Percentiles rank a stretch among this genome's conserved stretches.
phyloP scores from a whole-genome alignment of 2,113 vertebrate species.

The Myanophis thanlyinensis region DNA sequence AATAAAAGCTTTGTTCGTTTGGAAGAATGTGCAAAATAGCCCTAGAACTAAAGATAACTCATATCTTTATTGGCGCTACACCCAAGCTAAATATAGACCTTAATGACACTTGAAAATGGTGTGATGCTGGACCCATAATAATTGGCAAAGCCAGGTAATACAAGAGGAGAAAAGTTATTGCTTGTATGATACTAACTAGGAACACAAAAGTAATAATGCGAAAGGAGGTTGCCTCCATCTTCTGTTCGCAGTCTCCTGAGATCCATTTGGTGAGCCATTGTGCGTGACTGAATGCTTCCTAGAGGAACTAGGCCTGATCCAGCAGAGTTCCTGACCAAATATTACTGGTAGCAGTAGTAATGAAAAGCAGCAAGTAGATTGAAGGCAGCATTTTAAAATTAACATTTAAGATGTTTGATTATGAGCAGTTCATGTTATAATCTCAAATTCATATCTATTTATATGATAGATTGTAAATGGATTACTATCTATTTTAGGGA shows the following conservation, averaged over 20 bases:
- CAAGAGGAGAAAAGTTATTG: neutral
- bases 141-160: neutral
- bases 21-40: neutral
- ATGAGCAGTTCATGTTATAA: neutral
- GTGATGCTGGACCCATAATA: neutral
- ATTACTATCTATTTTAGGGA: neutral
- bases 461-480: neutral
- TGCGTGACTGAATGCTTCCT: neutral
- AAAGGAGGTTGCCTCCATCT: neutral
- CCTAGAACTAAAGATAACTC: neutral
- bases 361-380: constrained; percentile 14
- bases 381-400: neutral
- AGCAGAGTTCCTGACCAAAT: neutral
- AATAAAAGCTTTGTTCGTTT: neutral
- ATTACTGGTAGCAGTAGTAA: neutral
- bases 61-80: no score
- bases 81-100: neutral
- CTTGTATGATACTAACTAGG: neutral
- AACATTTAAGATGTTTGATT: neutral
- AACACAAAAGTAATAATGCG: neutral
- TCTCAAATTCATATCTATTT: neutral
- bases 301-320: neutral
- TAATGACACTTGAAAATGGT: neutral
- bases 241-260: neutral
- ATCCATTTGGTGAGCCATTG: neutral